Base-by-base conservation (phyloP, 2,797 vertebrate genomes). In the Garrulus glandarius region DNA sequence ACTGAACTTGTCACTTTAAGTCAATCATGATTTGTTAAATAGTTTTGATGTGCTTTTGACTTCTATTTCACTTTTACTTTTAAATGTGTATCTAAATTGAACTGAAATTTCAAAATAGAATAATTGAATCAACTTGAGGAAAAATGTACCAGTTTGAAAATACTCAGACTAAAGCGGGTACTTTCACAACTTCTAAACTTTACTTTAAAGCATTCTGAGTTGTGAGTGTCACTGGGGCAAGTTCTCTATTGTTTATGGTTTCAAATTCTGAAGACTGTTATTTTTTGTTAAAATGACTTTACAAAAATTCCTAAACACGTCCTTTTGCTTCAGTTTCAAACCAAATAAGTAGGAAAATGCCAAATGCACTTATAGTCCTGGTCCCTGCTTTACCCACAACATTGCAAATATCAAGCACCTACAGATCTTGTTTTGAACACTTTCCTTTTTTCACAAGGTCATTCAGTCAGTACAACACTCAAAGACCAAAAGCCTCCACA, bases 391-490 rank as follows among this genome's bases (percentile, higher is more conserved):
- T 74, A 91, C 79, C 71, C 60, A 49, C 34, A 76, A 13, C 10
- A 81, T 75, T 65, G 78, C 57, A 64, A 84, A 87, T 76, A 70
- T 68, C 79, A 91, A 93, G 79, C 46, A 57, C 19, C 71, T 65
- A 69, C 65, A 59, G 82, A 75, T 81, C 86, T 81, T 83, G 87
- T 47, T 92, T 74, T 44, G 69, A 91, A 81, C 39, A 2, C 11
- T 69, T 43, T 6, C 16, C 55, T 93, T 82, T 91, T 27, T 83
- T 75, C 59, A 71, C 84, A 91, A 92, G 92, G 92, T 93, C 87
- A 91, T 60, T 71, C 87, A 72, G 63, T 43, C 65, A 44, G 53
- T 22, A 37, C 44, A 92, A 64, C 41, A 75, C 55, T 86, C 69
- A 59, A 93, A 96, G 82, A 84, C 72, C 91, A 72, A 79, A 96